Evolutionary conservation across 2,113 vertebrate species (phyloP).

Genomic region (Anhinga rufa): DNA sequence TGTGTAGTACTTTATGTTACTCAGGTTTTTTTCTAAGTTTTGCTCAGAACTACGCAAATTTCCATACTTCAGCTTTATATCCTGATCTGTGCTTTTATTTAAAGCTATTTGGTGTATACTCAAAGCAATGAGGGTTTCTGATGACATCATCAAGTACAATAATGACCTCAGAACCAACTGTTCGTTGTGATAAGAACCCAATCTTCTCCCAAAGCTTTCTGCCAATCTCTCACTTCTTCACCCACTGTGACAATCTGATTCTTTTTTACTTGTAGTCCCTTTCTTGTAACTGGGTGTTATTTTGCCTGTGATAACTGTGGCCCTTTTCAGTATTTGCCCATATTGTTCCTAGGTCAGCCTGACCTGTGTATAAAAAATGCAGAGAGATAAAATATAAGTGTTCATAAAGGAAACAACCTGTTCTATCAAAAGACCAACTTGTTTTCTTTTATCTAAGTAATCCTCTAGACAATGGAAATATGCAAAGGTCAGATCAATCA

Average conservation of each 20-base stretch:
- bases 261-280: not conserved
- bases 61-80: not conserved
- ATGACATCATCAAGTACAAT: not conserved
- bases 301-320: not conserved
- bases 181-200: not conserved
- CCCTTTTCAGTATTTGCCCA: not conserved
- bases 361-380: not conserved
- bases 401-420: not conserved
- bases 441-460: not conserved
- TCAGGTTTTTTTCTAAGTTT: not conserved
- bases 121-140: not conserved
- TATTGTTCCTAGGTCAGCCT: not conserved
- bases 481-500: not conserved
- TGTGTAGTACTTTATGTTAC: not conserved
- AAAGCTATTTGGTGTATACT: not conserved
- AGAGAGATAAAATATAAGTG: not conserved
- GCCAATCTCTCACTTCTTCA: not conserved
- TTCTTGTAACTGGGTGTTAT: not conserved
- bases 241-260: not conserved
- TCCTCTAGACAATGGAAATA: not conserved
- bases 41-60: not conserved
- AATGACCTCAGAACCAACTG: not conserved
- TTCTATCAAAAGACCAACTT: not conserved
- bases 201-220: not conserved
- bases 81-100: not conserved